Base-by-base conservation (phyloP, 30 jellyfish, hydroid and myxozoan species). In the Cassiopea andromeda region DNA sequence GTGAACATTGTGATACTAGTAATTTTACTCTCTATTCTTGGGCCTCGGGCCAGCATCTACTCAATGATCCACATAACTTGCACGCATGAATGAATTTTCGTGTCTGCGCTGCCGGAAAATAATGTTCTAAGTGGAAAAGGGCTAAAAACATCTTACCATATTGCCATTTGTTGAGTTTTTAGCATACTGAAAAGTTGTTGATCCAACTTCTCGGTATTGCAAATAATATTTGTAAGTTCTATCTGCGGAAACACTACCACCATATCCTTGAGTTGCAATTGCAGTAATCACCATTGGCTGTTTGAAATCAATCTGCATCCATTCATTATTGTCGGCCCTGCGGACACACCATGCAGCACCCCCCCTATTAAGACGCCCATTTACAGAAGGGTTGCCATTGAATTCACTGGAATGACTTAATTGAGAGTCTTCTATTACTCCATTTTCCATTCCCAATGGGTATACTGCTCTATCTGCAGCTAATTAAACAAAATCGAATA, bases 191-290 rank as follows among this genome's bases (percentile, higher is more conserved):
- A 83, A 85, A 4, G 76, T 46, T 9, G 57, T 0, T 45, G 75
- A 43, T 10, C 88, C 80, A 17, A 54, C 78, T 13, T 43, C 76
- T 44, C 59, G 19, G 82, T 85, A 85, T 85, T 48, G 82, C n/a
- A 80, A 60, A 38, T 80, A 75, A 47, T 83, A 80, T 47, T 44
- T 44, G 60, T 73, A 78, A 2, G 77, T 71, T 50, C 82, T 77
- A 85, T 91, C 89, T 2, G 5, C 1, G 1, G 97, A 90, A 6
- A 13, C 61, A 59, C 45, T 0, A 1, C 81, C 75, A 1, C 88
- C 91, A 77, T 91, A 90, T 43, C 97, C 97, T 76, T 91, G 97
- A 14, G 77, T 46, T 1, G 93, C 87, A 44, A 91, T 71, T 8
- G 90, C 93, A 13, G 92, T 75, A 19, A 91, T 68, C 1, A 81